A percentile compares a stretch with the other conserved stretches of the same genome.
These are phyloP conservation scores for Halictus quadricinctus DNA, from an alignment of 2,888 invertebrate genomes.

Conservation along the genomic window DNA sequence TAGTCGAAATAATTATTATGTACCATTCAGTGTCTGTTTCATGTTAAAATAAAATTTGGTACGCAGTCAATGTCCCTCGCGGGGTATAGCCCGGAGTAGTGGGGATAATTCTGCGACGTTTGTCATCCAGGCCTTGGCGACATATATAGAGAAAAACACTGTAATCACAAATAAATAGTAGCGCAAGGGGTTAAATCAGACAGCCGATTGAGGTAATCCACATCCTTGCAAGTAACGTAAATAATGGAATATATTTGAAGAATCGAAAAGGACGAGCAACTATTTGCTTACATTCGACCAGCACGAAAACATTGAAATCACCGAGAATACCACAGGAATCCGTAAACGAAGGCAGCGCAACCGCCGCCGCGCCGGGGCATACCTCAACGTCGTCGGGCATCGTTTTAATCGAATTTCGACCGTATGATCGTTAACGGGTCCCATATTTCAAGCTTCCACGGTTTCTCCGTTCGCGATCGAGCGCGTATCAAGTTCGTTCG, in stretches of 20 bases:
- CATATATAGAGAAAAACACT: no score
- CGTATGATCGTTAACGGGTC: slow-evolving; percentile 10
- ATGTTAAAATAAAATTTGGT: no score
- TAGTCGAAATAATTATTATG: no score
- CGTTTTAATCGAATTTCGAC: slow-evolving; percentile 20
- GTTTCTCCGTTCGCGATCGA: not conserved
- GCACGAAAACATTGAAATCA: not conserved
- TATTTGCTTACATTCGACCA: not conserved
- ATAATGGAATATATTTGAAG: not conserved
- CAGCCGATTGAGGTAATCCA: not conserved
- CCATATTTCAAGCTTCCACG: not conserved
- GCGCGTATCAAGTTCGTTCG: not conserved
- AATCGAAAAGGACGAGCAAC: not conserved
- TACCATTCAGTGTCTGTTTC: no score
- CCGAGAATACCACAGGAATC: not conserved
- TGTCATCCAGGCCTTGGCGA: no score
- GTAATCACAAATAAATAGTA: no score
- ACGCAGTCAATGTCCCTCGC: no score
- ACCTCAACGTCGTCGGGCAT: slow-evolving; percentile 15
- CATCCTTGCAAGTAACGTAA: no score
- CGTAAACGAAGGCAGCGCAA: not conserved
- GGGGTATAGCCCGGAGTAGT: no score
- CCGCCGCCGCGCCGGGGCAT: not conserved
- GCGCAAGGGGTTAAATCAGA: not conserved
- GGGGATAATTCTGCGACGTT: no score